Evolutionary conservation across 2,113 vertebrate genomes (phyloP), one percentile per base, ranked within the genome.

Genomic region (Daphoenositta chrysoptera): DNA sequence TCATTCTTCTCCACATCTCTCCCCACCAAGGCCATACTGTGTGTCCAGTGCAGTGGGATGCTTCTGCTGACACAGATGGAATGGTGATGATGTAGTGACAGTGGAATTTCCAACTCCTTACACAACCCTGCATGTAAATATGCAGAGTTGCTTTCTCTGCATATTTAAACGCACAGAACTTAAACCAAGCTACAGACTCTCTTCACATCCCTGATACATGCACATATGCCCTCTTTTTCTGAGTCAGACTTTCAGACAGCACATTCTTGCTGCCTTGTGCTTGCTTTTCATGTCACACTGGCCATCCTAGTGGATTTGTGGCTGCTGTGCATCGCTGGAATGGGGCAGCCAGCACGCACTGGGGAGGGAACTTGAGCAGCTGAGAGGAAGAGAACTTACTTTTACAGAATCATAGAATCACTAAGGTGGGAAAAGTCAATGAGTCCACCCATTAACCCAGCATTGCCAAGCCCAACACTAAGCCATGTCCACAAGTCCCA

Each of bases 21-120:
- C 33, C 17, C 20, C 35, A 53, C 15, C 39, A 70, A 79, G 31
- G 19, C 42, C 40, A 39, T 22, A 37, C 23, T 65, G 33, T 54
- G 44, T 75, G 37, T 64, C 61, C 61, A 64, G 42, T n/a, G 51
- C 75, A 40, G 33, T 40, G 37, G 39, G 47, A 50, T 0, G 1
- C 22, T 81, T 53, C 56, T 61, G n/a, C 48, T 81, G 81, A 35
- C 39, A 57, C 13, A 40, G 64, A 37, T 33, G 78, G 72, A 87
- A 69, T 0, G 0, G 30, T 0, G 0, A 53, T 11, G 35, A 47
- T 87, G 16, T 2, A 72, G 31, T 21, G 37, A 47, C 2, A 44
- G 31, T 8, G 7, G 47, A 53, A 39, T 81, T 87, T 81, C 69
- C 45, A 45, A 10, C 28, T 75, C 28, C 56, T 73, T 48, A 35